These are phyloP conservation scores for Sitodiplosis mosellana DNA, from an alignment of 1,140 invertebrate species.

Conservation along the genomic window DNA sequence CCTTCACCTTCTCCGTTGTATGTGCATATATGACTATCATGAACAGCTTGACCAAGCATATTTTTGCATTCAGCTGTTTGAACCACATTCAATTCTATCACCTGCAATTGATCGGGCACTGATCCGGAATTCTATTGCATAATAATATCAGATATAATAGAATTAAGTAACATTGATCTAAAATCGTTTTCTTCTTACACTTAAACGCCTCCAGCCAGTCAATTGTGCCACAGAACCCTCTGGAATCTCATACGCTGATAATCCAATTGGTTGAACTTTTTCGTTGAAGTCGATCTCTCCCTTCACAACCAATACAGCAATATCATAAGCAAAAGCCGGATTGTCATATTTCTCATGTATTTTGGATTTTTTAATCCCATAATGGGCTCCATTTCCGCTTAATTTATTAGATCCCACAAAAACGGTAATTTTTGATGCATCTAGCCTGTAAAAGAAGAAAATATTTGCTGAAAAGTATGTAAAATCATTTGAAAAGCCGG, in stretches of 20 bases:
- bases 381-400: neutral
- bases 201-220: neutral
- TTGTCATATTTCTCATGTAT: neutral
- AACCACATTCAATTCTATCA: neutral
- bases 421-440: neutral
- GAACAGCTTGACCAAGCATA: neutral
- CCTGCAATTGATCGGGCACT: neutral
- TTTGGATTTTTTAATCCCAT: neutral
- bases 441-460: neutral
- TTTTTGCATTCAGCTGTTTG: neutral
- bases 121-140: neutral
- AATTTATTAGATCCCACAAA: neutral
- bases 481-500: neutral
- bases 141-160: too few relatives aligned
- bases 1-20: neutral
- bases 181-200: neutral
- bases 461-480: neutral
- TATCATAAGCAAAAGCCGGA: neutral
- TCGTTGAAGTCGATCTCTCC: neutral
- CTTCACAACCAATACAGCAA: neutral
- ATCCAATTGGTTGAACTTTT: neutral
- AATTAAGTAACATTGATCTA: neutral
- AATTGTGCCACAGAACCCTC: neutral
- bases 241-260: neutral
- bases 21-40: neutral